These are phyloP conservation scores for Gymnarchus niloticus DNA, from an alignment of 2,113 vertebrate species.

Conservation along the genomic window DNA sequence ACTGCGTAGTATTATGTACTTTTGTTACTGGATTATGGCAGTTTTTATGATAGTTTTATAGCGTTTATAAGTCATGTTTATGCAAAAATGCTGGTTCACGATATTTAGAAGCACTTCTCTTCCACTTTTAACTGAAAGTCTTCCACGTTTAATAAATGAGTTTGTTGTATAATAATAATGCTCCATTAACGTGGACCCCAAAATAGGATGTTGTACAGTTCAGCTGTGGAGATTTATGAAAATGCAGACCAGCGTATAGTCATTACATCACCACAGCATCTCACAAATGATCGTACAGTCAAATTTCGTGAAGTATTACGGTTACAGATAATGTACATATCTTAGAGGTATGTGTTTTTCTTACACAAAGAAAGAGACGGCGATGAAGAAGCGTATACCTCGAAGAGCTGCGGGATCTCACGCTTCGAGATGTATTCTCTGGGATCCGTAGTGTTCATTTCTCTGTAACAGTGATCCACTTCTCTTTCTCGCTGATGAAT, in stretches of 20 bases:
- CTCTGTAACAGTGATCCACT: neutral
- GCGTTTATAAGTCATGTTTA: neutral
- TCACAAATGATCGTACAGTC: neutral
- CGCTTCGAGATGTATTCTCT: conserved; percentile 49
- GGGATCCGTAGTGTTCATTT: conserved; percentile 49
- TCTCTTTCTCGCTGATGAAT: neutral
- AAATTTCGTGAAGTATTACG: neutral
- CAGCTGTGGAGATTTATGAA: too few species aligned
- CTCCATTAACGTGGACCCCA: neutral
- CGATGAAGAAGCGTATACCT: conserved; percentile 40
- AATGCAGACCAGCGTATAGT: too few species aligned
- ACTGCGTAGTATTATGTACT: neutral
- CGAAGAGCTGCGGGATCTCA: conserved; percentile 54
- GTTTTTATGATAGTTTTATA: neutral
- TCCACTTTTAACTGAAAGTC: neutral
- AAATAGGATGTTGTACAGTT: too few species aligned
- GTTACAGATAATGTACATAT: neutral
- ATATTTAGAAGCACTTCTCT: neutral
- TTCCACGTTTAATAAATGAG: neutral
- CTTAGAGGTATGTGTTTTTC: neutral
- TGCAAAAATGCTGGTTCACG: neutral
- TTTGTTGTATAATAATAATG: neutral
- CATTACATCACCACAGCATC: neutral
- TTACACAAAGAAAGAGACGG: neutral
- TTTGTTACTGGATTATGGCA: neutral